A percentile compares a stretch with the other conserved stretches of the same genome.
phyloP scores from a whole-genome alignment of 2,888 invertebrate genomes.

The Ochropleura leucogaster region DNA sequence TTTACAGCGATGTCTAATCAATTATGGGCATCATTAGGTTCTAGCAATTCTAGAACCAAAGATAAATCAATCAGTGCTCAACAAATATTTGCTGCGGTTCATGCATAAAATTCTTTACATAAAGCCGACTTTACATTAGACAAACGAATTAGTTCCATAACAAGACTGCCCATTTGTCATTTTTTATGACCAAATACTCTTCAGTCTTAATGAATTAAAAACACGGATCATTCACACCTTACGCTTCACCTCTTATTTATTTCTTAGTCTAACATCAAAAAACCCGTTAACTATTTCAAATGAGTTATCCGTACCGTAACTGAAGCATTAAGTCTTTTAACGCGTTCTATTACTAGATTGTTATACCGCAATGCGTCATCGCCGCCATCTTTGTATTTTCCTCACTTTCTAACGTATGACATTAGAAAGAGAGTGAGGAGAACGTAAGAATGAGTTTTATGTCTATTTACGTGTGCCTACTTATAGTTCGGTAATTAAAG shows the following conservation, averaged over 20 bases:
- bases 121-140: slow-evolving; percentile 26
- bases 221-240: slow-evolving; percentile 54
- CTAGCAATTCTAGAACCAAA: slow-evolving; percentile 22
- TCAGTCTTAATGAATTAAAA: slow-evolving; percentile 52
- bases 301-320: slow-evolving; percentile 66
- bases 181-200: slow-evolving; percentile 45
- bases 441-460: slow-evolving; percentile 74
- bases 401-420: slow-evolving; percentile 70
- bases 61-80: slow-evolving; percentile 41
- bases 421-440: slow-evolving; percentile 65
- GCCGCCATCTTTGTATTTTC: slow-evolving; percentile 69
- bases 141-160: slow-evolving; percentile 32
- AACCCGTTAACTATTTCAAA: slow-evolving; percentile 63
- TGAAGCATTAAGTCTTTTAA: slow-evolving; percentile 69
- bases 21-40: slow-evolving; percentile 41
- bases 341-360: slow-evolving; percentile 76
- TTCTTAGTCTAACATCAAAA: slow-evolving; percentile 47
- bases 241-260: slow-evolving; percentile 47
- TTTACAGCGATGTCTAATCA: slow-evolving; percentile 17
- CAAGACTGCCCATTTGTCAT: slow-evolving; percentile 37
- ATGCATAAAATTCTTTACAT: slow-evolving; percentile 33
- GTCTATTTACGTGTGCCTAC: slow-evolving; percentile 77
- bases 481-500: slow-evolving; percentile 68
- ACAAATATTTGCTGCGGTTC: slow-evolving; percentile 42
- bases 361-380: slow-evolving; percentile 70